Evolutionary conservation across 2,113 vertebrate genomes (phyloP).

Genomic region (Calypte anna): DNA sequence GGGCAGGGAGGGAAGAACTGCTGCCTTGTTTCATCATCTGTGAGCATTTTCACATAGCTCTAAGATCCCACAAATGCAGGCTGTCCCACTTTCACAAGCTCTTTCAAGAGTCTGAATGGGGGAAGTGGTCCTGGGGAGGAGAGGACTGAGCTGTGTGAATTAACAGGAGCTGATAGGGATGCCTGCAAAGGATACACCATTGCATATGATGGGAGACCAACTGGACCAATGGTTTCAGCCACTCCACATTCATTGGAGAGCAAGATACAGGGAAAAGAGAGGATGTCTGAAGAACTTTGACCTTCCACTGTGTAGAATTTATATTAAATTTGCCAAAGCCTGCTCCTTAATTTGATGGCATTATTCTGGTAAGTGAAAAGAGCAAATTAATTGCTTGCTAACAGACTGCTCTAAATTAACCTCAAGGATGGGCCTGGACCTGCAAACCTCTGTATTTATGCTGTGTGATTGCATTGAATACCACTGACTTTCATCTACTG

Average conservation of each 20-base stretch:
- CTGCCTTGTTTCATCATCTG: not conserved
- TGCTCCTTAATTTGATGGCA: not conserved
- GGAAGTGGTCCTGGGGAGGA: not conserved
- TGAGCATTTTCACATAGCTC: not conserved
- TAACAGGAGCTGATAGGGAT: not conserved
- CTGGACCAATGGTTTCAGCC: not conserved
- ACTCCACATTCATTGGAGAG: not conserved
- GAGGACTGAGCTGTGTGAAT: not conserved
- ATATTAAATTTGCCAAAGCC: not conserved
- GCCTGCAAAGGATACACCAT: not conserved
- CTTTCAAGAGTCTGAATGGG: not conserved
- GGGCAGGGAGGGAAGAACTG: not conserved
- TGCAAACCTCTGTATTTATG: not conserved
- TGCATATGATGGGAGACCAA: not conserved
- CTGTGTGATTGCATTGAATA: not conserved
- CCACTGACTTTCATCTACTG: not conserved
- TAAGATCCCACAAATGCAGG: not conserved
- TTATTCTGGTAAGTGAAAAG: not conserved
- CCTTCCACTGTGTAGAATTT: not conserved
- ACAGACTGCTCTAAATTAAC: slow-evolving; percentile 8
- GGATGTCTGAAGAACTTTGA: not conserved
- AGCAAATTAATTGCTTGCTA: slow-evolving; percentile 5
- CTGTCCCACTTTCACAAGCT: not conserved
- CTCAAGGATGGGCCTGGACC: not conserved
- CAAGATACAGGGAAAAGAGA: not conserved